Percentiles rank a stretch among this genome's conserved stretches.
These are phyloP conservation scores for Rhabdomys pumilio DNA, from an alignment of 2,797 vertebrate species.

Conservation along the genomic window DNA sequence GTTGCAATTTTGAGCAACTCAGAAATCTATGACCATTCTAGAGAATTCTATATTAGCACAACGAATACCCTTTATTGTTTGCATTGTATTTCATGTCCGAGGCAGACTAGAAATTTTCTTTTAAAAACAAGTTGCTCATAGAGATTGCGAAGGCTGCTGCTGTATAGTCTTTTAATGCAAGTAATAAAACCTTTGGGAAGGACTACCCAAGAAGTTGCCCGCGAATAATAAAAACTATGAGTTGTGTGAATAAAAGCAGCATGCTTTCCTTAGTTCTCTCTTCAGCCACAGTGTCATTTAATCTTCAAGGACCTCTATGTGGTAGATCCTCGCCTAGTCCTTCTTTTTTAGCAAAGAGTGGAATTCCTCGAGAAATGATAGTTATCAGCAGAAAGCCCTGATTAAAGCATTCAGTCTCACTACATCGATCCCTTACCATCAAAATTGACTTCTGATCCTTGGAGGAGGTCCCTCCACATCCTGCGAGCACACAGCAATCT, in stretches of 20 bases:
- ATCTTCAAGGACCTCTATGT: background rate
- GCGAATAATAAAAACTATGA: background rate
- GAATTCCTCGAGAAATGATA: constrained; percentile 62
- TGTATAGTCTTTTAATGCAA: background rate
- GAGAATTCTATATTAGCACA: background rate
- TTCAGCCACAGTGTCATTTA: background rate
- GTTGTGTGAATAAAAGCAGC: background rate
- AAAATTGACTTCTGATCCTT: background rate
- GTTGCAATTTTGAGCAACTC: background rate
- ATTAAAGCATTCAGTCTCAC: constrained; percentile 48
- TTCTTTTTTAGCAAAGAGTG: background rate
- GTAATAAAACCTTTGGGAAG: background rate
- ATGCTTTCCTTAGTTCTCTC: background rate
- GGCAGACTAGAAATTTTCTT: background rate
- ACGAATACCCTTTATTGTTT: background rate
- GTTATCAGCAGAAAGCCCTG: background rate
- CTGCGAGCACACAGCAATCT: fast-evolving
- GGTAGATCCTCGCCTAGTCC: background rate
- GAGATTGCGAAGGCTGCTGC: background rate
- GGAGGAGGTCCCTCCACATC: constrained; percentile 34
- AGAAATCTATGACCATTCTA: background rate
- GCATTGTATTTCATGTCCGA: background rate
- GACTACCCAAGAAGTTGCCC: background rate
- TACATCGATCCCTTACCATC: background rate
- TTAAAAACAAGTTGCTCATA: background rate